Conservation (phyloP, 2,797 vertebrate species). For the Otolemur crassicaudatus region DNA sequence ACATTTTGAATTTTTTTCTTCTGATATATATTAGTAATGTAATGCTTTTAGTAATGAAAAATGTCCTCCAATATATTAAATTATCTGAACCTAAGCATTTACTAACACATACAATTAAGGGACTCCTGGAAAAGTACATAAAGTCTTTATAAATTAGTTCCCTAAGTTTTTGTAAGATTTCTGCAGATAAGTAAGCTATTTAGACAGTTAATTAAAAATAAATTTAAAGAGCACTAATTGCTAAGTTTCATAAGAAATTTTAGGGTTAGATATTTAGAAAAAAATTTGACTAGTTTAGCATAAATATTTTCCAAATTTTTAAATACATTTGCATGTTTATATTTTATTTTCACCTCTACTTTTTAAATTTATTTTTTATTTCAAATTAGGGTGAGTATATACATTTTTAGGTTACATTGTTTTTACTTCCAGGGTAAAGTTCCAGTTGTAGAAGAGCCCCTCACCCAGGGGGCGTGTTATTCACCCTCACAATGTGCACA, state of each 20-base stretch:
- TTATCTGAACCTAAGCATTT: slow-evolving; percentile 34
- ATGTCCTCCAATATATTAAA: background rate
- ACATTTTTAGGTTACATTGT: no score
- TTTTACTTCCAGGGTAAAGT: no score
- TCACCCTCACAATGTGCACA: no score
- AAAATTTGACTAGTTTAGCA: slow-evolving; percentile 65
- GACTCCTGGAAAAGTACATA: background rate
- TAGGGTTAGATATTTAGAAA: slow-evolving; percentile 29
- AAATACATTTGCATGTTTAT: slow-evolving; percentile 17
- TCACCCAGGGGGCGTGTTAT: no score
- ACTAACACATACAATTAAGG: background rate
- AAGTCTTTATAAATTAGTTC: background rate
- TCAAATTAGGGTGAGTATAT: no score
- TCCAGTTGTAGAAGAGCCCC: no score
- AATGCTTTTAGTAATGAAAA: background rate
- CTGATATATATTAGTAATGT: background rate
- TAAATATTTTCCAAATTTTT: slow-evolving; percentile 64
- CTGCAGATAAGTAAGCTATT: background rate
- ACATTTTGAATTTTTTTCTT: background rate
- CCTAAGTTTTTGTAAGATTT: background rate
- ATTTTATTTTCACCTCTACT: slow-evolving; percentile 10
- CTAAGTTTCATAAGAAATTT: slow-evolving; percentile 60
- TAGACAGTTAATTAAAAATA: slow-evolving; percentile 60
- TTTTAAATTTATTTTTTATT: no score
- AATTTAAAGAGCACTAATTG: background rate